phyloP scores from a whole-genome alignment of 2,113 vertebrate genomes.

The Ia io region DNA sequence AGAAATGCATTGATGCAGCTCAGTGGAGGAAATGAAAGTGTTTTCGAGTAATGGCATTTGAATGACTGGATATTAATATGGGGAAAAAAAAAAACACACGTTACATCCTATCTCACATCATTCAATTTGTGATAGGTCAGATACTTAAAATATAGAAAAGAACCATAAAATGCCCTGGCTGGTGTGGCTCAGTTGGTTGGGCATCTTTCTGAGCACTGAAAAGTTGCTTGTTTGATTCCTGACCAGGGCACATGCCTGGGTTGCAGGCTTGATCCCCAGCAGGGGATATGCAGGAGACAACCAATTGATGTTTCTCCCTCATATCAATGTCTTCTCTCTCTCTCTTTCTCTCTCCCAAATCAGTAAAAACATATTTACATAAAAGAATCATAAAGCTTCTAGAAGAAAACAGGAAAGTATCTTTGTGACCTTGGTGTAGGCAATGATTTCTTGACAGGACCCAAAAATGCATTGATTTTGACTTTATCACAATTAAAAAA shows the following conservation, averaged over 20 bases:
- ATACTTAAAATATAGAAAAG: not conserved
- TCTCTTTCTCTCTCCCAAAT: too few relatives aligned
- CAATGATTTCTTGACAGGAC: not conserved
- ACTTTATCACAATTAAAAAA: constrained; percentile 22
- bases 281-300: too few relatives aligned
- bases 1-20: not conserved
- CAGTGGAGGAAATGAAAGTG: not conserved
- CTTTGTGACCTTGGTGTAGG: not conserved
- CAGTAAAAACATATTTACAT: too few relatives aligned
- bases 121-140: not conserved
- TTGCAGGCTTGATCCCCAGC: too few relatives aligned
- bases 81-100: not conserved
- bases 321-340: too few relatives aligned
- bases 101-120: not conserved
- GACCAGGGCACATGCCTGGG: too few relatives aligned
- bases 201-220: too few relatives aligned
- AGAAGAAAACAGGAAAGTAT: not conserved
- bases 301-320: too few relatives aligned
- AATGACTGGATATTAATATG: not conserved
- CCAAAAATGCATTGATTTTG: not conserved
- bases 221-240: too few relatives aligned
- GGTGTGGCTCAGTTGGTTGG: too few relatives aligned
- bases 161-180: too few relatives aligned
- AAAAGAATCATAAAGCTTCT: not conserved
- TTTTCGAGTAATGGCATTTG: not conserved